These are phyloP conservation scores for Actinostola sp. DNA, from an alignment of 92 coral and sea anemone species.

Conservation along the genomic window DNA sequence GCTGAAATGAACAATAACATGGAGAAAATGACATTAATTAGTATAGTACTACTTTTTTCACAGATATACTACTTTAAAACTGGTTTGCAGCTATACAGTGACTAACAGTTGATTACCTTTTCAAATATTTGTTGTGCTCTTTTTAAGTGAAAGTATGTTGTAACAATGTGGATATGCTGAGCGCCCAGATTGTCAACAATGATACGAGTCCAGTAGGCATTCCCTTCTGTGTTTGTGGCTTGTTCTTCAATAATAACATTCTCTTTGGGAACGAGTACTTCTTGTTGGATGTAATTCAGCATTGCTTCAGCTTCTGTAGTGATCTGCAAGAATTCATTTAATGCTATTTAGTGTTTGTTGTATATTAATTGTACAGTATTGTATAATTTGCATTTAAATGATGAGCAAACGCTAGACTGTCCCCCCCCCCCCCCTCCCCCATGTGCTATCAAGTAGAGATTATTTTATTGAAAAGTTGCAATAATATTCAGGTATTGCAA, in stretches of 20 bases:
- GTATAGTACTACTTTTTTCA: too few relatives aligned
- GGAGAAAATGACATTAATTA: neutral
- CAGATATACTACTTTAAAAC: too few relatives aligned
- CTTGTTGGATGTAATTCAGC: constrained; percentile 53
- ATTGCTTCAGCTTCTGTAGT: constrained; percentile 86
- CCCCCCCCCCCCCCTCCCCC: too few relatives aligned
- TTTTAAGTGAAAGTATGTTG: constrained; percentile 70
- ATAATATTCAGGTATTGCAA: too few relatives aligned
- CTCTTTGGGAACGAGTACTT: constrained; percentile 59
- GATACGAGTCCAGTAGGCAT: constrained; percentile 82
- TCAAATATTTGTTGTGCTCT: constrained; percentile 69
- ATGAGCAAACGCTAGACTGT: too few relatives aligned
- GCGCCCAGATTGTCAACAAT: constrained; percentile 55
- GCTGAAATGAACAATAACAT: constrained; percentile 33
- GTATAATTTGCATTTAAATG: too few relatives aligned
- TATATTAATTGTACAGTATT: neutral
- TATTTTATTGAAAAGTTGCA: neutral
- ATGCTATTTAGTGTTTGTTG: neutral
- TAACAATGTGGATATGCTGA: constrained; percentile 63
- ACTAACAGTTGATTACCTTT: constrained; percentile 44
- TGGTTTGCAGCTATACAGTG: too few relatives aligned
- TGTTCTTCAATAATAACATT: constrained; percentile 70
- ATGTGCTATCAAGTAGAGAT: too few relatives aligned
- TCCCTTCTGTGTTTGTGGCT: constrained; percentile 75
- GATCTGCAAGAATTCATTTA: constrained; percentile 25